Base-by-base conservation (phyloP, 2,113 vertebrate genomes). In the Oreochromis aureus region DNA sequence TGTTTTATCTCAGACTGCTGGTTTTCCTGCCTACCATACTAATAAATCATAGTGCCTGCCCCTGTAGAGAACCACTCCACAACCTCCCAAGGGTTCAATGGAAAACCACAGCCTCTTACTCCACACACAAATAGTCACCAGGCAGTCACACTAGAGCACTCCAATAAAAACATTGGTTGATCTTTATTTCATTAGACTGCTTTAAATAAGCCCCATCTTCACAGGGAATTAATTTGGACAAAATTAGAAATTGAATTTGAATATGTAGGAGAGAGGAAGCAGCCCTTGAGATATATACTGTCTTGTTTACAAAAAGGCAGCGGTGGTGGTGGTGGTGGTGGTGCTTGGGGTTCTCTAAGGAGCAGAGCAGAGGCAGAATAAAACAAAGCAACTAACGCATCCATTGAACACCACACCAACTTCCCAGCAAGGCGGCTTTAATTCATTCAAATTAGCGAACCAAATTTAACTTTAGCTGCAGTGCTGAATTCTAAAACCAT, bases 221-320 rank as follows among this genome's bases (percentile, higher is more conserved):
- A 93, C 56, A 87, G 85, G 89, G 90, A 93, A 92, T 94, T 90
- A 85, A 87, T 92, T 91, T 88, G 80, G 79, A 92, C 88, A 90
- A 94, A 94, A 91, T 94, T 93, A 93, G 94, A 93, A 94, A 87
- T 34, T 82, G 82, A 89, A 93, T 94, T 90, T 94, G 92, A 95
- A 92, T 96, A 92, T 91, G 92, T 12, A 92, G 82, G 44, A 89
- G 84, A 69, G 80, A 34, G 55, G 87, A 92, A 84, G 90, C 89
- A 93, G 84, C 91, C 89, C 91, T 59, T 66, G 89, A 94, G 94
- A 93, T 87, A 87, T 30, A 87, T 55, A 80, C 61, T 22, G 66
- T 53, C 34, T 87, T 93, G 91, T 93, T 92, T 92, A 91, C 86
- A 89, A 90, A 78, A 89, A 83, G 81, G 81, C 80, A 80, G 83